Evolutionary conservation across 92 coral and sea anemone species (phyloP).

Genomic region (Bergia puertoricense): DNA sequence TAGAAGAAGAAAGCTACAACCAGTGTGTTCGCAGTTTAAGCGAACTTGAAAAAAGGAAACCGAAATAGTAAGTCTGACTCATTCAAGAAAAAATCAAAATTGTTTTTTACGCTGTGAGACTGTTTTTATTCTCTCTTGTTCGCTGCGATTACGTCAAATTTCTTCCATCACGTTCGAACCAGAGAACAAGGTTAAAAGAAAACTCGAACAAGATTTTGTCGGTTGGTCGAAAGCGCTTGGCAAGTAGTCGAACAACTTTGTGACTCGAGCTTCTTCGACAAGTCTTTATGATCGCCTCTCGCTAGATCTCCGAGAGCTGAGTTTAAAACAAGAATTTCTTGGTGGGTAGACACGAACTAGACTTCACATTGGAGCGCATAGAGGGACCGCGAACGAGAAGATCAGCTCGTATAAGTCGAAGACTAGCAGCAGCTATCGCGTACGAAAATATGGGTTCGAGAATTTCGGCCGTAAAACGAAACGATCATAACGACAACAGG

Average conservation of each 20-base stretch:
- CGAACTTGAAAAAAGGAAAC: background rate
- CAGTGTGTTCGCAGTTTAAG: slow-evolving; percentile 14
- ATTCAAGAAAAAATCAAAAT: background rate
- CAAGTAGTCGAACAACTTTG: background rate
- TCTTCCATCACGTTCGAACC: slow-evolving; percentile 20
- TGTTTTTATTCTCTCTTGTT: background rate
- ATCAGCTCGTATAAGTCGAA: slow-evolving; percentile 40
- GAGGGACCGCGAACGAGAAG: slow-evolving; percentile 45
- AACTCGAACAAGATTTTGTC: slow-evolving; percentile 30
- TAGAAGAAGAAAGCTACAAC: slow-evolving; percentile 33
- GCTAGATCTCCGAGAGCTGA: slow-evolving; percentile 16
- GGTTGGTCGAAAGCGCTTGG: slow-evolving; percentile 17
- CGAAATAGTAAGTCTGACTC: background rate
- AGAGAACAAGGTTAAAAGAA: slow-evolving; percentile 22
- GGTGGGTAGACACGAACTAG: slow-evolving; percentile 26
- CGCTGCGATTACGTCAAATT: slow-evolving; percentile 22
- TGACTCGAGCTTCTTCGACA: background rate
- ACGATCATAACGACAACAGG: slow-evolving; percentile 91
- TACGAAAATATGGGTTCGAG: slow-evolving; percentile 89
- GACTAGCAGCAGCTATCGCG: slow-evolving; percentile 9
- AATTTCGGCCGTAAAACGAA: slow-evolving; percentile 94
- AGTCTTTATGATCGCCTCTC: slow-evolving; percentile 14
- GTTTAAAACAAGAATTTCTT: slow-evolving; percentile 17
- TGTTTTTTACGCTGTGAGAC: background rate
- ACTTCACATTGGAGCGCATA: slow-evolving; percentile 40